Evolutionary conservation across 2,888 invertebrate genomes (phyloP).

Genomic region (Orthosia gothica): DNA sequence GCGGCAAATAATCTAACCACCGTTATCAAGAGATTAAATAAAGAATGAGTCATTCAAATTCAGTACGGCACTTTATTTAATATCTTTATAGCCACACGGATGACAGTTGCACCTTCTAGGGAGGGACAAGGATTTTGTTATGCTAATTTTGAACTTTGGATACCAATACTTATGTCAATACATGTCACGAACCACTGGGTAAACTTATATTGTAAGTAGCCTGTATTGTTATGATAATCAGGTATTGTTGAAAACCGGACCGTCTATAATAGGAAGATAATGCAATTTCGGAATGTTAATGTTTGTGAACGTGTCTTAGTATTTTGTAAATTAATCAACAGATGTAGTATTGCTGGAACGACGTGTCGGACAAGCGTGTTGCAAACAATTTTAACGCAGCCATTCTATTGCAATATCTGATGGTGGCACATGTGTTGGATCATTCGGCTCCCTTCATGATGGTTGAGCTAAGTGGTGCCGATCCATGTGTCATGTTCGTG

Average conservation of each 20-base stretch:
- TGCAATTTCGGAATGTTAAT: conserved; percentile 60
- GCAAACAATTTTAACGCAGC: background rate
- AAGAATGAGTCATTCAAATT: conserved; percentile 24
- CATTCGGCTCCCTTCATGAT: no score
- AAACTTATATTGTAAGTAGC: conserved; percentile 64
- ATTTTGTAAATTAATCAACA: conserved; percentile 43
- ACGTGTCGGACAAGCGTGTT: background rate
- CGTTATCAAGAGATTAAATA: conserved; percentile 13
- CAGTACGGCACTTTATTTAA: conserved; percentile 12
- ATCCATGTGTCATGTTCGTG: no score
- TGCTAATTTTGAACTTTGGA: conserved; percentile 70
- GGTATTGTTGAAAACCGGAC: conserved; percentile 67
- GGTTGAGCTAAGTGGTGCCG: no score
- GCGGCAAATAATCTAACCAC: conserved; percentile 16
- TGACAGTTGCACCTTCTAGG: conserved; percentile 50
- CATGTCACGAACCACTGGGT: conserved; percentile 64
- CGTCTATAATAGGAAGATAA: conserved; percentile 55
- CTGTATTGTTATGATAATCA: conserved; percentile 74
- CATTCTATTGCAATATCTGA: background rate
- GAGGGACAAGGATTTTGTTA: conserved; percentile 63
- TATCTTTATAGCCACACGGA: conserved; percentile 21
- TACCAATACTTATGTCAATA: conserved; percentile 65
- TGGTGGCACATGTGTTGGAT: no score
- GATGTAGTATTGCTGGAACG: background rate
- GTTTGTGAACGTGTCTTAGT: conserved; percentile 46